Conservation (phyloP, 2,888 invertebrate species). For the Oscheius myriophilus region DNA sequence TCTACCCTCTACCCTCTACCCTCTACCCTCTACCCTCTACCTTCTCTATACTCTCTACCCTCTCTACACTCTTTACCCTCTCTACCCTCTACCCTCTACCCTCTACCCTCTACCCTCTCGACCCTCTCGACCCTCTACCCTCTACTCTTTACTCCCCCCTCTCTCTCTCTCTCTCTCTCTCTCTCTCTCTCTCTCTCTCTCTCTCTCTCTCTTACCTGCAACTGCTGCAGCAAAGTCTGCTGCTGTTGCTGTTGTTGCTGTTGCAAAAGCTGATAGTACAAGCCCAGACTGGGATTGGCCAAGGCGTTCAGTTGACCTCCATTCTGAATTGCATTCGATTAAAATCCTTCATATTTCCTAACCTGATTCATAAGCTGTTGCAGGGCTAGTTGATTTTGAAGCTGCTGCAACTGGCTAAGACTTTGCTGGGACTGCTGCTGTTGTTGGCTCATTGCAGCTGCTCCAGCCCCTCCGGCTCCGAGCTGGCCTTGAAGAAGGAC, state of each 20-base stretch:
- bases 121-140: too few species aligned
- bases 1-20: too few species aligned
- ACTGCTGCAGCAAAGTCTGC: constrained; percentile 25
- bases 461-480: not conserved
- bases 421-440: constrained; percentile 13
- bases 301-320: not conserved
- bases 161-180: too few species aligned
- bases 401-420: constrained; percentile 7
- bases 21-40: too few species aligned
- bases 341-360: not conserved
- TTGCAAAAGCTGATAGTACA: constrained; percentile 24
- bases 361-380: not conserved
- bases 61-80: too few species aligned
- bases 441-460: not conserved
- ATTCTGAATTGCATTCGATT: not conserved
- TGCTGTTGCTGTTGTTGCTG: constrained; percentile 30
- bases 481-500: constrained; percentile 9
- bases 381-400: constrained; percentile 19
- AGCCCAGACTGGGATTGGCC: not conserved
- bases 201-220: constrained; percentile 15
- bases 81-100: too few species aligned
- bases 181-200: not conserved
- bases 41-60: too few species aligned
- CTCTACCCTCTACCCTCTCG: too few species aligned
- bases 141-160: too few species aligned